These are phyloP conservation scores for Pangasianodon gigas DNA, from an alignment of 2,113 vertebrate species.

Conservation along the genomic window DNA sequence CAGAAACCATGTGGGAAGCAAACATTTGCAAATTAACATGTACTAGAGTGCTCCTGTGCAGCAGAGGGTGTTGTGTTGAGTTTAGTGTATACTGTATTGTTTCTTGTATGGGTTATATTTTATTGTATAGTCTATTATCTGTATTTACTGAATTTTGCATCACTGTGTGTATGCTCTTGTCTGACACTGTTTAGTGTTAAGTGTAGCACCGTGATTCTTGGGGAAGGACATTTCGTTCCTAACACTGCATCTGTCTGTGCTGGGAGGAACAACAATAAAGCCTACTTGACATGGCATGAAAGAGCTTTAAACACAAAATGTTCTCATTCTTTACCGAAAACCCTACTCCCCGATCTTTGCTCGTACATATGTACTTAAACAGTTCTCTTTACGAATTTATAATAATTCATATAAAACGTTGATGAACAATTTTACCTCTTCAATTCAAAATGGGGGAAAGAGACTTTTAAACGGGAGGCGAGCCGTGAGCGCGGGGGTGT, in stretches of 20 bases:
- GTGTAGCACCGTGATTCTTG: neutral
- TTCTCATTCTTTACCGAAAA: neutral
- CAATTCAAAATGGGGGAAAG: conserved; percentile 11
- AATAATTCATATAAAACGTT: neutral
- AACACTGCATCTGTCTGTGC: neutral
- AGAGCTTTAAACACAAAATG: neutral
- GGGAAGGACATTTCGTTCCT: neutral
- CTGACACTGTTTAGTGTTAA: neutral
- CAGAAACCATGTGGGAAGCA: neutral
- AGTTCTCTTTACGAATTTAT: neutral
- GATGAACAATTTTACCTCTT: neutral
- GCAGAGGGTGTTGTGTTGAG: neutral
- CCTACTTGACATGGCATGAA: neutral
- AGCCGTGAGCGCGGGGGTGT: conserved; percentile 39
- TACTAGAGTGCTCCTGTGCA: neutral
- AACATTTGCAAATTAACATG: neutral
- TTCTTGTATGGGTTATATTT: neutral
- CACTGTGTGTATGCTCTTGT: neutral
- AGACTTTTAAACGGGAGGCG: conserved; percentile 11
- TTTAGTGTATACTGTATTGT: neutral
- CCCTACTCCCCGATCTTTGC: neutral
- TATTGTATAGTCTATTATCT: neutral
- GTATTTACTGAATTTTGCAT: neutral
- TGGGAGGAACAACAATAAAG: neutral
- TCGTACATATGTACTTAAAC: neutral